Percentiles rank a stretch among this genome's conserved stretches.
Evolutionary conservation across 2,888 invertebrate species (phyloP).

Genomic region (Drosophila fungiperda): DNA sequence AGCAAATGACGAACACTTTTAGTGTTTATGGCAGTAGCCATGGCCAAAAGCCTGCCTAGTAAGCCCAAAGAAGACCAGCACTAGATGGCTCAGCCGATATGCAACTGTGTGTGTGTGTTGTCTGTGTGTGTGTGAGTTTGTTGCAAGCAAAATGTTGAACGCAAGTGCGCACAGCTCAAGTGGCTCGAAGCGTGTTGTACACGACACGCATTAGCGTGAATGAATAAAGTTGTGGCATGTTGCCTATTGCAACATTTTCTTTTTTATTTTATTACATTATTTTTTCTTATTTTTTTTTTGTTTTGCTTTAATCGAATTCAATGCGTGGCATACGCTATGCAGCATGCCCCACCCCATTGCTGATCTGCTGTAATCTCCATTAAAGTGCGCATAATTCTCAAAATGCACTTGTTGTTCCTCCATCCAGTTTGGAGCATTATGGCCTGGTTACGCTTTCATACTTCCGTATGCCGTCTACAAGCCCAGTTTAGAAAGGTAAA

Average conservation of each 20-base stretch:
- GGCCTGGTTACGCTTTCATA: conserved; percentile 25
- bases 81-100: conserved; percentile 32
- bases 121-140: conserved; percentile 25
- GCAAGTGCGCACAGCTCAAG: conserved; percentile 61
- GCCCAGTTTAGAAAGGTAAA: not conserved
- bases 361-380: conserved; percentile 64
- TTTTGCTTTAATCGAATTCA: conserved; percentile 71
- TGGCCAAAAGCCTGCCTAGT: conserved; percentile 32
- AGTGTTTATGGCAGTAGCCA: conserved; percentile 79
- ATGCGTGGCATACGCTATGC: conserved; percentile 39
- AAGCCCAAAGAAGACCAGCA: conserved; percentile 11
- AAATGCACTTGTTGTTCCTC: conserved; percentile 73
- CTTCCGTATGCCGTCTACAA: conserved; percentile 56
- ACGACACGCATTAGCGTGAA: conserved; percentile 82
- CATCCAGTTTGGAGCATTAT: conserved; percentile 19
- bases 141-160: conserved; percentile 34
- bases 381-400: conserved; percentile 59
- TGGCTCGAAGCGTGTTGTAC: conserved; percentile 75
- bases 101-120: conserved; percentile 9
- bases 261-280: not conserved
- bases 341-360: conserved; percentile 1
- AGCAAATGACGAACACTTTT: conserved; percentile 84
- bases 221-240: conserved; percentile 73
- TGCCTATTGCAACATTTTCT: conserved; percentile 36
- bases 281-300: not conserved